Evolutionary conservation across 2,888 invertebrate genomes (phyloP), one percentile per base, ranked within the genome.

Genomic region (Enchytraeus crypticus): DNA sequence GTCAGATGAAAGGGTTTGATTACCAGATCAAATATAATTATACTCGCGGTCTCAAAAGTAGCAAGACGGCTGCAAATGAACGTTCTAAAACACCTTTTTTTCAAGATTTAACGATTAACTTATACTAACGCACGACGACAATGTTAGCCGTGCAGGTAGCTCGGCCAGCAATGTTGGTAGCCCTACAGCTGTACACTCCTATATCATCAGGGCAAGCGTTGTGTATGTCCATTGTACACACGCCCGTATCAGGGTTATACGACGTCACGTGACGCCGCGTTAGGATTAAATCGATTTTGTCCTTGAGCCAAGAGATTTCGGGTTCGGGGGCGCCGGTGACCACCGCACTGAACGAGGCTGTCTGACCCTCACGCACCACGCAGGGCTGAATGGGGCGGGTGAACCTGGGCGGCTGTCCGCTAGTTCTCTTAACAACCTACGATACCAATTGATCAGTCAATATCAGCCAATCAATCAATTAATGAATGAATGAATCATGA

Each of bases 171-270:
- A 88, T 81, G 77, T 96, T 97, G 1, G 88, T 87, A n/a, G 95
- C 95, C 64, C 92, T 84, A 76, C 93, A 92, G 5, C 92, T 92
- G 78, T 96, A 97, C 56, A 82, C 83, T 0, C 88, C 89, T 0
- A 89, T 86, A 76, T 91, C 89, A 71, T 88, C 89, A 0, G 86
- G 84, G 71, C 88, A 87, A 0, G 88, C 88, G 80, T 89, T 88
- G 72, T 88, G 88, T 66, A 90, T 89, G 0, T 85, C 85, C 59
- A 90, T 79, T 0, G 84, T 84, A 68, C 88, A 88, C 26, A 84
- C 72, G 3, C 88, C 87, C 51, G 83, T 80, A 33, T 83, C 81
- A 11, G 49, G 30, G 47, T 67, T 59, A 43, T 66, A 67, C 30
- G n/a, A 46, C n/a, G 60, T 53, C 29, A 53, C 51, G 38, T 62